Evolutionary conservation across 1,140 invertebrate species (phyloP), one percentile per base, ranked within the genome.

Genomic region (Bombus cullumanus): DNA sequence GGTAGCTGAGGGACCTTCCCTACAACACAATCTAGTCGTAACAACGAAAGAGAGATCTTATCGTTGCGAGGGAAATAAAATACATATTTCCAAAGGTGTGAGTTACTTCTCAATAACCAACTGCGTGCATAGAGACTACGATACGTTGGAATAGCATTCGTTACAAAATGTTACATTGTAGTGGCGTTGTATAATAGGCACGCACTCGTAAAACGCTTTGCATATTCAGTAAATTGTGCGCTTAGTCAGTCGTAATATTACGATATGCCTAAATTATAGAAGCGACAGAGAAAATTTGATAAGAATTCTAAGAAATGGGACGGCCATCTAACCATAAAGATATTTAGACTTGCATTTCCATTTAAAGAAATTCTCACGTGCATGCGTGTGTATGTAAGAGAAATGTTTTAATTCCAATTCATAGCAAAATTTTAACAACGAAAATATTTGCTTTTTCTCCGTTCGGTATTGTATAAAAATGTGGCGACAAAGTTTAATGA

Each of bases 1-100:
- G 43, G 39, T 69, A 68, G 28, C 41, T 22, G 71, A 69, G 53
- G 12, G 25, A 34, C 57, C 81, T 47, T 37, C 57, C 13, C 8
- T 74, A 13, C 37, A 3, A 81, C 34, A 6, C 73, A 47, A 74
- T 74, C 71, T n/a, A 66, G 64, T 74, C 59, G 47, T 37, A 62
- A 74, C 69, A 47, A 82, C 64, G 80, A 62, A 66, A 28, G 41
- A 39, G 28, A 82, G 81, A 75, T 82, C 62, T 28, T 77, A 76
- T 77, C 81, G n/a, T 37, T 1, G 3, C 68, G 47, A 31, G 34
- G 25, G 3, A 64, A 34, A 53, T 43, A n/a, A 81, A n/a, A 22
- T 31, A 71, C 9, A 39, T 28, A 25, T 25, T 34, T 82, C n/a
- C 37, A 43, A 74, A 34, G 22, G n/a, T n/a, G 66, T 57, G 15